Evolutionary conservation across 1,140 invertebrate genomes (phyloP), one percentile per base, ranked within the genome.

Genomic region (Polypedilum pembai): DNA sequence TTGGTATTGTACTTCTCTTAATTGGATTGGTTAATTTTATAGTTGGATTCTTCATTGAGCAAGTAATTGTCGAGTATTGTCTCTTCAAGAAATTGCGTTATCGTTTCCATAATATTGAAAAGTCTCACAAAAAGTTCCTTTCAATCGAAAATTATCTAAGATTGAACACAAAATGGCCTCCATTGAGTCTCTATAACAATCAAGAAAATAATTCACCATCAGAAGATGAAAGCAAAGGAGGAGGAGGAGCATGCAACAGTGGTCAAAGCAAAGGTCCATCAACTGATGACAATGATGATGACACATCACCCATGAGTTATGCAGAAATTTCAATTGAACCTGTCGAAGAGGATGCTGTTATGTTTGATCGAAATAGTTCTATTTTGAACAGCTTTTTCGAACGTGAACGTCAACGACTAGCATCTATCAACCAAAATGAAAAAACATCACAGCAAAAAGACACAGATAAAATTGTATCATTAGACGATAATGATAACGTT

Each of bases 101-200:
- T 18, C 80, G 77, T 41, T 86, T 82, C 79, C 84, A 86, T 75
- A 84, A 87, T 78, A 77, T 86, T 5, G 79, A 85, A 18, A 89
- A 87, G 77, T 89, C 88, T 0, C 86, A 85, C 33, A 81, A 84
- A n/a, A 88, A 87, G 77, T 90, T 87, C 76, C 79, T 89, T 40
- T 82, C 83, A 8, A 83, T 89, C 3, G 88, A 90, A 75, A 79
- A 84, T 10, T 84, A 87, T 63, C 78, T 90, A 74, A 79, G 83
- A n/a, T 77, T 80, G 12, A 85, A 86, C 76, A 77, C 78, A 0
- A 85, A 85, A 74, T 91, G 89, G 89, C 89, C 89, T 8, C 84
- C 85, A 24, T 78, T 85, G 72, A 82, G 81, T 5, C 80, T 82
- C 7, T 78, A 82, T 66, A 82, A 79, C 75, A 80, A 77, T 73